Evolutionary conservation across 1,140 invertebrate species (phyloP).

Genomic region (Aricia agestis): DNA sequence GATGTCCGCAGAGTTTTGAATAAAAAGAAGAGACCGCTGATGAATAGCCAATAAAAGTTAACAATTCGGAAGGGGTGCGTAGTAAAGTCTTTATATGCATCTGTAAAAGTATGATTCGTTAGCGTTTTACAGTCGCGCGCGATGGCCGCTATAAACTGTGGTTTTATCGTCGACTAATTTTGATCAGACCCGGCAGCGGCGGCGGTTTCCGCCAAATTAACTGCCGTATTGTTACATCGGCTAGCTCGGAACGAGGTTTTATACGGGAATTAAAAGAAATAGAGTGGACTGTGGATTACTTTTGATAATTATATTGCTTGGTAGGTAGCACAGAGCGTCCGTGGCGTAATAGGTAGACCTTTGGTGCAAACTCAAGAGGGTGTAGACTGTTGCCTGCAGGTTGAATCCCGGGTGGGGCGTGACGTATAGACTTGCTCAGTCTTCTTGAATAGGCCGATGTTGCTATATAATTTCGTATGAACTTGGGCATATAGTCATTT

Average conservation of each 20-base stretch:
- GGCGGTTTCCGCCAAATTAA: conserved; percentile 1
- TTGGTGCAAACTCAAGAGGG: too few relatives aligned
- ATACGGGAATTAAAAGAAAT: neutral
- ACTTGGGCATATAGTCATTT: too few relatives aligned
- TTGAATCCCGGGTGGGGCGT: too few relatives aligned
- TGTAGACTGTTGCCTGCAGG: too few relatives aligned
- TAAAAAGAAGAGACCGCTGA: neutral
- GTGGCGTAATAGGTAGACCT: too few relatives aligned
- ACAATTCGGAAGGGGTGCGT: neutral
- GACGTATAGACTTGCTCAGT: too few relatives aligned
- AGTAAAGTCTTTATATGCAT: neutral
- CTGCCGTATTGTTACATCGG: neutral
- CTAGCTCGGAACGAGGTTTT: neutral
- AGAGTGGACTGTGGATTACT: neutral
- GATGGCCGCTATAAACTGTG: neutral
- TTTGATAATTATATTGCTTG: neutral
- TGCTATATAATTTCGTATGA: too few relatives aligned
- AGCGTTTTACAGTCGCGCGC: neutral
- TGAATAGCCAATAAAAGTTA: neutral
- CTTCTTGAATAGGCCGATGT: too few relatives aligned
- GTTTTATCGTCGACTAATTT: conserved; percentile 11
- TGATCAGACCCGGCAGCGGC: neutral
- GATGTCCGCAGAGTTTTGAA: too few relatives aligned
- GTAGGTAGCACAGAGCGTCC: too few relatives aligned
- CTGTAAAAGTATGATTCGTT: conserved; percentile 4